A percentile compares a stretch with the other conserved stretches of the same genome.
phyloP scores from a whole-genome alignment of 2,113 vertebrate genomes.

The Myiopsitta monachus region DNA sequence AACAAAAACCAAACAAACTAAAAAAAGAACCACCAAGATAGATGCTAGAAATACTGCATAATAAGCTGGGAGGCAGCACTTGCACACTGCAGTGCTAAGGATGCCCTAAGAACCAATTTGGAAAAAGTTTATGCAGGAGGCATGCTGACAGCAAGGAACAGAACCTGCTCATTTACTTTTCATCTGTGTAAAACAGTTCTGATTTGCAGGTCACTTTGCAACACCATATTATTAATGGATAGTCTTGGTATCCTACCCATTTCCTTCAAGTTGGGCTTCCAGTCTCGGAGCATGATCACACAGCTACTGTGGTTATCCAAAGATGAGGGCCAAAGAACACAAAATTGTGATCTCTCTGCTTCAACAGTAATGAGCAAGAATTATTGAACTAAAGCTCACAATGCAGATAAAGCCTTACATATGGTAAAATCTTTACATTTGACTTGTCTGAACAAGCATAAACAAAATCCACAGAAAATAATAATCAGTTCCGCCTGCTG shows the following conservation, averaged over 20 bases:
- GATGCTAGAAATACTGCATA: neutral
- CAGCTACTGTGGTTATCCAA: neutral
- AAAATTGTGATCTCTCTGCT: constrained; percentile 1
- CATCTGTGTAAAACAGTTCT: neutral
- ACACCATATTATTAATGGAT: neutral
- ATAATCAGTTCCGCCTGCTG: constrained; percentile 2
- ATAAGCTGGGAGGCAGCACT: neutral
- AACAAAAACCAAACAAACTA: neutral
- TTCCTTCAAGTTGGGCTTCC: neutral
- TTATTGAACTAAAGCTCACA: neutral
- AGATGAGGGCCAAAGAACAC: neutral
- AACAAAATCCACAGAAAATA: constrained; percentile 36
- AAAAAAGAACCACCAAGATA: neutral
- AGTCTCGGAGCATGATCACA: neutral
- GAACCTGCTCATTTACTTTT: neutral
- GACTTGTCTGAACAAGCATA: constrained; percentile 38
- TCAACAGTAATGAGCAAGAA: neutral
- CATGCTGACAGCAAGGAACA: neutral
- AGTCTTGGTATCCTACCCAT: neutral
- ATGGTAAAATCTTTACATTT: neutral
- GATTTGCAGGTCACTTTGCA: neutral
- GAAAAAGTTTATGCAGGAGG: neutral
- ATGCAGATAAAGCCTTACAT: neutral
- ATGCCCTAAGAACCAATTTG: neutral
- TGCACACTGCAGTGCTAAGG: neutral